Conservation (phyloP, 2,797 vertebrate genomes). For the Acanthurus lineatus region DNA sequence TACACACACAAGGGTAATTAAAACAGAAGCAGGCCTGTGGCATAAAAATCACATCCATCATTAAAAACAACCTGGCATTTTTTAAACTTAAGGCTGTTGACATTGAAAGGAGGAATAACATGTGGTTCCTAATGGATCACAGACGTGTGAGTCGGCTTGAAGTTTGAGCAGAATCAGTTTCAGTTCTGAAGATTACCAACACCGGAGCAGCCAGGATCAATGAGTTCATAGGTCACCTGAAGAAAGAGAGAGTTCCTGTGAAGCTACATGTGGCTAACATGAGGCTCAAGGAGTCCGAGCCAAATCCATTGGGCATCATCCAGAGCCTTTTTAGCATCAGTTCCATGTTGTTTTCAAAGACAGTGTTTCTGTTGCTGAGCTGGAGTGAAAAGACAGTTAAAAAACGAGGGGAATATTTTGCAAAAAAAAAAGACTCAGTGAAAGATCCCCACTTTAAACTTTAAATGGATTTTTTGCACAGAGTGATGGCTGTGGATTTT, state of each 20-base stretch:
- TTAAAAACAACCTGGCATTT: constrained; percentile 17
- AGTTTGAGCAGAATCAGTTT: not conserved
- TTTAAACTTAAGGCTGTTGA: constrained; percentile 40
- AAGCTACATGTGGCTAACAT: constrained; percentile 1
- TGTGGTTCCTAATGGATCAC: constrained; percentile 35
- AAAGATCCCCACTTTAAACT: not conserved
- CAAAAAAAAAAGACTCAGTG: not conserved
- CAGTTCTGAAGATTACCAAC: not conserved
- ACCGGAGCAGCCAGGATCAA: not conserved
- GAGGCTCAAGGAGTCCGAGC: not conserved
- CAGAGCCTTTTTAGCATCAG: not conserved
- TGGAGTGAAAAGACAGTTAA: not conserved
- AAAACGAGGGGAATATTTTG: not conserved
- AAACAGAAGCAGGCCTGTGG: constrained; percentile 48
- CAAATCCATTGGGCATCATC: not conserved
- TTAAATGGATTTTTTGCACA: not conserved
- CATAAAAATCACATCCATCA: constrained; percentile 58
- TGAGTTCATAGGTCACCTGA: constrained; percentile 25
- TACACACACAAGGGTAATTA: constrained; percentile 32
- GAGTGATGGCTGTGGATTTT: not conserved
- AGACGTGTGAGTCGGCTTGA: constrained; percentile 28
- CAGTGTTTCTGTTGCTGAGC: not conserved
- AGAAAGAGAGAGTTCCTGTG: not conserved
- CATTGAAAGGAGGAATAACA: constrained; percentile 34
- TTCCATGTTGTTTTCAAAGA: not conserved